Conservation (phyloP, 2,888 invertebrate species). For the Clivina fossor region DNA sequence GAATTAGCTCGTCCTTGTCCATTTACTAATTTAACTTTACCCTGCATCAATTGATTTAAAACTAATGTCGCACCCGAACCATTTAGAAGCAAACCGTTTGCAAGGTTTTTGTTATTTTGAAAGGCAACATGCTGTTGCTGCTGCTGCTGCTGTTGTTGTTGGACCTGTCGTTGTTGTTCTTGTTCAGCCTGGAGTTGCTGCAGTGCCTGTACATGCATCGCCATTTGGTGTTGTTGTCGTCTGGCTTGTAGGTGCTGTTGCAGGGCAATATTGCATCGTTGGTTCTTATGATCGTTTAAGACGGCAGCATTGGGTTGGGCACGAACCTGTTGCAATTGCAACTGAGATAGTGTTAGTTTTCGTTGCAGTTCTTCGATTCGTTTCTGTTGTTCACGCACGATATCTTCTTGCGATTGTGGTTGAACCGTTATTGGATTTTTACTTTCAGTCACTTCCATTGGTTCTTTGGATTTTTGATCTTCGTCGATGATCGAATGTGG, state of each 20-base stretch:
- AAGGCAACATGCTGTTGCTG: slow-evolving; percentile 55
- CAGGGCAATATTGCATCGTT: slow-evolving; percentile 45
- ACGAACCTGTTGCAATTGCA: slow-evolving; percentile 69
- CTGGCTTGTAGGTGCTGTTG: slow-evolving; percentile 46
- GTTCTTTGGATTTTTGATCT: slow-evolving; percentile 48
- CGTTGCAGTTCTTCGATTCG: slow-evolving; percentile 87
- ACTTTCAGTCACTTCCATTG: slow-evolving; percentile 48
- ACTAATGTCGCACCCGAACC: slow-evolving; percentile 61
- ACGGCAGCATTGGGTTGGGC: slow-evolving; percentile 50
- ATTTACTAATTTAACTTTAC: slow-evolving; percentile 54
- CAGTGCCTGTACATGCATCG: slow-evolving; percentile 66
- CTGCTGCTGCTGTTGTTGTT: slow-evolving; percentile 55
- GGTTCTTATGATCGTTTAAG: slow-evolving; percentile 49
- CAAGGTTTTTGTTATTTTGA: slow-evolving; percentile 53
- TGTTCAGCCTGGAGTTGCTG: slow-evolving; percentile 56
- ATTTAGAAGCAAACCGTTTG: slow-evolving; percentile 63
- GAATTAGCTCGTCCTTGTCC: slow-evolving; percentile 59
- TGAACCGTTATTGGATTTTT: not conserved
- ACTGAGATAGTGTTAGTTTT: slow-evolving; percentile 75
- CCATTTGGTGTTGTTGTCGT: slow-evolving; percentile 61
- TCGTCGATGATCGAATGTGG: slow-evolving; percentile 38
- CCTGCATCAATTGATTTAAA: slow-evolving; percentile 56
- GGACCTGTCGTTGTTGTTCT: slow-evolving; percentile 51
- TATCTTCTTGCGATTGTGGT: slow-evolving; percentile 60
- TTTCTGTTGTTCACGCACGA: slow-evolving; percentile 80